phyloP scores from a whole-genome alignment of 30 jellyfish, hydroid and myxozoan species.

The Aurelia sp. region DNA sequence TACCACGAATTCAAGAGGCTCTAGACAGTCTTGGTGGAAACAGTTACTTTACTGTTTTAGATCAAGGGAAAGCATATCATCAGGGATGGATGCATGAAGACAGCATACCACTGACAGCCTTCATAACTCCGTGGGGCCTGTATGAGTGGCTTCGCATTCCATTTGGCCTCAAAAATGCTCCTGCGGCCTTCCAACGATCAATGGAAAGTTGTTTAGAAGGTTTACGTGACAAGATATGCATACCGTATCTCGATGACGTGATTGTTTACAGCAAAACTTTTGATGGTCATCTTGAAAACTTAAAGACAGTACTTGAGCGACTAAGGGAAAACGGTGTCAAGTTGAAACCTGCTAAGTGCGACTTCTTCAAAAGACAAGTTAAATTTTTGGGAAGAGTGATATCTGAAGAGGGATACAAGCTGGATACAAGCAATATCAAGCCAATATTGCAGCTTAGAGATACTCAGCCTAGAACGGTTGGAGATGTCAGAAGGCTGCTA shows the following conservation, averaged over 20 bases:
- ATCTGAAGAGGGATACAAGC: conserved; percentile 12
- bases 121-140: conserved; percentile 76
- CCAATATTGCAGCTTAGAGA: conserved; percentile 17
- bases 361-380: conserved; percentile 39
- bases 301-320: conserved; percentile 7
- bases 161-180: conserved; percentile 62
- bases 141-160: conserved; percentile 72
- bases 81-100: conserved; percentile 52
- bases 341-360: conserved; percentile 31
- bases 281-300: conserved; percentile 36
- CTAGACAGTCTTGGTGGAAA: conserved; percentile 44
- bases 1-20: conserved; percentile 38
- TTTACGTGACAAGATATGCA: conserved; percentile 47
- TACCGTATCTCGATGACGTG: conserved; percentile 55
- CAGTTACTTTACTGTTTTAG: conserved; percentile 33
- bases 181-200: conserved; percentile 63
- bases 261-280: conserved; percentile 30
- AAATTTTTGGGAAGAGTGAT: conserved; percentile 14
- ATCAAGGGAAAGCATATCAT: conserved; percentile 47
- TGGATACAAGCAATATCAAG: conserved; percentile 15
- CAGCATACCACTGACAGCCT: conserved; percentile 35
- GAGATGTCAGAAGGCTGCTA: conserved; percentile 34
- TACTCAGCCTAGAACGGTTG: conserved; percentile 4
- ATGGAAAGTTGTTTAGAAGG: conserved; percentile 38
- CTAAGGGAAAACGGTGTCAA: conserved; percentile 30